phyloP scores from a whole-genome alignment of 2,797 vertebrate genomes.

The Microcaecilia unicolor region DNA sequence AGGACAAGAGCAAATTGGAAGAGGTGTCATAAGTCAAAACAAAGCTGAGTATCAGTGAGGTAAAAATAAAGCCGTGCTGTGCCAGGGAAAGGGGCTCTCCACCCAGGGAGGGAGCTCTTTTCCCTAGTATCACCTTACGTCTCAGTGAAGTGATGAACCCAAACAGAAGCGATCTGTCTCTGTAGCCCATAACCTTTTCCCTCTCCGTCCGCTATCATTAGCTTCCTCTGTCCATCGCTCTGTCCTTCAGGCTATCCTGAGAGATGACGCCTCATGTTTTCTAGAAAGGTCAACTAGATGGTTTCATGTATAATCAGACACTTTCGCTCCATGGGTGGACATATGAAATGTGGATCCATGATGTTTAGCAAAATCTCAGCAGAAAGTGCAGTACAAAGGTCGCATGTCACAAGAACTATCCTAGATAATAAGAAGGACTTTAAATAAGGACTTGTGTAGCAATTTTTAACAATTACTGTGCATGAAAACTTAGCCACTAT shows the following conservation, averaged over 20 bases:
- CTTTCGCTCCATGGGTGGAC: conserved; percentile 6
- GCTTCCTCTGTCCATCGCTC: background rate
- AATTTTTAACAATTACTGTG: too few species aligned
- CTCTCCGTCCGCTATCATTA: background rate
- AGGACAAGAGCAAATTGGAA: conserved; percentile 86
- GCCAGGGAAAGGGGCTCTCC: too few species aligned
- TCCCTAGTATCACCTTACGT: background rate
- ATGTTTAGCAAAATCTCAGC: too few species aligned
- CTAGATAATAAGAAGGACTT: too few species aligned
- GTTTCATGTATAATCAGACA: conserved; percentile 5
- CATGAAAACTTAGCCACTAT: too few species aligned
- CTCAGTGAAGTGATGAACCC: background rate
- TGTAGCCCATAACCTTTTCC: background rate
- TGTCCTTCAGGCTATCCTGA: background rate
- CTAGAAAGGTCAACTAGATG: conserved; percentile 8
- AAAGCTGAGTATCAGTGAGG: conserved; percentile 54
- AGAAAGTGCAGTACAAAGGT: too few species aligned
- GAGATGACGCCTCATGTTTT: background rate
- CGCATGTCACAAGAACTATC: too few species aligned
- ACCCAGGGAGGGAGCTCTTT: background rate
- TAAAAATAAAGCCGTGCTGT: conserved; percentile 34
- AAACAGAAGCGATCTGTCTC: background rate
- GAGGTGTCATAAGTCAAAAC: conserved; percentile 86
- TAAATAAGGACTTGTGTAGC: too few species aligned
- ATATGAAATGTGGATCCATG: too few species aligned